Percentiles rank a stretch among this genome's conserved stretches.
phyloP scores from a whole-genome alignment of 2,888 invertebrate genomes.

The Scaptomyza tumidula region DNA sequence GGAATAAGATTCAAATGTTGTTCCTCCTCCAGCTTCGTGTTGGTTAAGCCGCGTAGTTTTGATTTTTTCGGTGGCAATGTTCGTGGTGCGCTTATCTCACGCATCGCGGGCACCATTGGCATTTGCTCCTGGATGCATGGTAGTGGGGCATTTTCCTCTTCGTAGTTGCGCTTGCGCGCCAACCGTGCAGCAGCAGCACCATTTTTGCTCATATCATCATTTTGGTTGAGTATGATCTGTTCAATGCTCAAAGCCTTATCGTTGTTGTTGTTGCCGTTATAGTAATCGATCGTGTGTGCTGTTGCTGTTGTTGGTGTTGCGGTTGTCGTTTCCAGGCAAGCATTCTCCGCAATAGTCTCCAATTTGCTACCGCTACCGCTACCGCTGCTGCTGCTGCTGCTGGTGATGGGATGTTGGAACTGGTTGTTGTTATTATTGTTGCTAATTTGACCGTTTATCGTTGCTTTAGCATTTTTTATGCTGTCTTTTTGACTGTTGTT shows the following conservation, averaged over 20 bases:
- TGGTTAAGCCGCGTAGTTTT: constrained; percentile 69
- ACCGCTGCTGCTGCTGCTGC: constrained; percentile 24
- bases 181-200: constrained; percentile 49
- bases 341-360: constrained; percentile 79
- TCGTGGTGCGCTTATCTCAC: constrained; percentile 71
- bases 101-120: constrained; percentile 30
- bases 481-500: constrained; percentile 40
- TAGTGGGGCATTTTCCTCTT: constrained; percentile 61
- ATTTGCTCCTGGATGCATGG: constrained; percentile 45
- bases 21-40: constrained; percentile 71
- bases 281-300: constrained; percentile 35
- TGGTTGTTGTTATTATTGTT: constrained; percentile 48
- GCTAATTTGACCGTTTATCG: constrained; percentile 58
- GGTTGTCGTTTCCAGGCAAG: constrained; percentile 54
- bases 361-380: constrained; percentile 57
- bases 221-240: constrained; percentile 29
- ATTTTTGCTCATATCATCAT: constrained; percentile 46
- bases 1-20: constrained; percentile 16
- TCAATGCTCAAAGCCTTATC: constrained; percentile 46
- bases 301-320: constrained; percentile 1
- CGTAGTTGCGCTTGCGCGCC: constrained; percentile 83
- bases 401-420: constrained; percentile 43
- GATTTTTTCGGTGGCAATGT: constrained; percentile 82
- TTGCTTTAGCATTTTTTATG: constrained; percentile 24
- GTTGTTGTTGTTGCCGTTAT: constrained; percentile 54